Percentiles rank a stretch among this genome's conserved stretches.
Conservation (phyloP, 2,888 invertebrate genomes). For the Papilio protenor region DNA sequence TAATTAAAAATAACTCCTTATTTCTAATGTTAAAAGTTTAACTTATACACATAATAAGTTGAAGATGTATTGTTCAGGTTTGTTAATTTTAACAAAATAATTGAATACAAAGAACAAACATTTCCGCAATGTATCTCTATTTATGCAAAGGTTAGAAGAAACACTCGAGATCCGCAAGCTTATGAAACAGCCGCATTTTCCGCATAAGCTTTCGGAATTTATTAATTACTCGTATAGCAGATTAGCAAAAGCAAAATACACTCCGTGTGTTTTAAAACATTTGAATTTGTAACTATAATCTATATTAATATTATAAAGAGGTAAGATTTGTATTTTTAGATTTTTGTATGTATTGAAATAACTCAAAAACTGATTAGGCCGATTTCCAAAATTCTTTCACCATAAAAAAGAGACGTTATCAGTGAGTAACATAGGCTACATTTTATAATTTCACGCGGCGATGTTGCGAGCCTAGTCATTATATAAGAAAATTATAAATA, state of each 20-base stretch:
- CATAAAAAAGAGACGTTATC: no score
- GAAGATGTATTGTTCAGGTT: neutral
- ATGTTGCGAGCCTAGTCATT: no score
- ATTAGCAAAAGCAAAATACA: constrained; percentile 23
- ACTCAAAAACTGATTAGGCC: no score
- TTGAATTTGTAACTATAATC: constrained; percentile 4
- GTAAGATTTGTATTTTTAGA: no score
- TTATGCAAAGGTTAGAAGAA: constrained; percentile 29
- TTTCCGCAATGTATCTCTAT: constrained; percentile 25
- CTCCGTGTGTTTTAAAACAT: neutral
- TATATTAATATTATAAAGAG: no score
- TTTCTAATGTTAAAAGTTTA: neutral
- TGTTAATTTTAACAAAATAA: neutral
- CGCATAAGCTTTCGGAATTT: constrained; percentile 28
- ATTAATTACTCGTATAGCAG: constrained; percentile 30
- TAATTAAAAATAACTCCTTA: no score
- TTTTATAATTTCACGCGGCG: no score
- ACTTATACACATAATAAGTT: neutral
- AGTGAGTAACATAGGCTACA: no score
- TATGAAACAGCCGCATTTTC: constrained; percentile 32
- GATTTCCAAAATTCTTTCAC: no score
- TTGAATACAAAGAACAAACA: constrained; percentile 9
- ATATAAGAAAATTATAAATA: no score
- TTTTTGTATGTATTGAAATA: no score
- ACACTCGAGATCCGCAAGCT: constrained; percentile 27